Conservation (phyloP, 2,888 invertebrate species). For the Drosophila atripex region DNA sequence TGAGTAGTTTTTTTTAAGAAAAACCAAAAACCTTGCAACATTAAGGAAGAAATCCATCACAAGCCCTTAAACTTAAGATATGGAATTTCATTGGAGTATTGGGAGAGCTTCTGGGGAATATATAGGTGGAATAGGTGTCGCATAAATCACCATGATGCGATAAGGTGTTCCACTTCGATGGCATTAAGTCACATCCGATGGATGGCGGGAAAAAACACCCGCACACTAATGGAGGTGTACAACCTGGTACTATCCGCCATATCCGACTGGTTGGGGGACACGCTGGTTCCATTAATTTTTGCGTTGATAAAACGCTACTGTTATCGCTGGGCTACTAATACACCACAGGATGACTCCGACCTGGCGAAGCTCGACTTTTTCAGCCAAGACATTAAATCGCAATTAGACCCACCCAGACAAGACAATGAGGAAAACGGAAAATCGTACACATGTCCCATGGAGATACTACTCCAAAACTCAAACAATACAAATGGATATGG, state of each 20-base stretch:
- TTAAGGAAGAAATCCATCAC: constrained; percentile 26
- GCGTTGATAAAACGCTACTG: constrained; percentile 59
- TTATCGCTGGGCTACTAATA: constrained; percentile 54
- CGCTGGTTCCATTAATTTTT: constrained; percentile 62
- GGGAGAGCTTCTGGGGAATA: constrained; percentile 27
- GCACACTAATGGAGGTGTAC: constrained; percentile 57
- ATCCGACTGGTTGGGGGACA: constrained; percentile 31
- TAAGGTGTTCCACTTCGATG: constrained; percentile 65
- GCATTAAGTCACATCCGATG: constrained; percentile 46
- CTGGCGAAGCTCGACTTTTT: constrained; percentile 46
- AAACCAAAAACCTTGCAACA: not conserved
- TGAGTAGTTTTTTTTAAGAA: not conserved
- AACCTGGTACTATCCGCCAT: constrained; percentile 22
- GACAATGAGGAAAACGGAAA: constrained; percentile 29
- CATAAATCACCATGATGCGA: constrained; percentile 71
- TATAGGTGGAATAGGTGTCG: constrained; percentile 49
- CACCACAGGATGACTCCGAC: not conserved
- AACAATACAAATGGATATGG: constrained; percentile 39
- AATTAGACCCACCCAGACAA: constrained; percentile 63
- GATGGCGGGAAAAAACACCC: constrained; percentile 42
- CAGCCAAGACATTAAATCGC: constrained; percentile 77
- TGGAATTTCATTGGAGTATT: constrained; percentile 26
- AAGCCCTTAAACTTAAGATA: constrained; percentile 27
- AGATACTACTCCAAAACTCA: constrained; percentile 32
- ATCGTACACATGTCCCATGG: constrained; percentile 28